phyloP scores from a whole-genome alignment of 2,888 invertebrate genomes.

The Hirtodrosophila cameraria region DNA sequence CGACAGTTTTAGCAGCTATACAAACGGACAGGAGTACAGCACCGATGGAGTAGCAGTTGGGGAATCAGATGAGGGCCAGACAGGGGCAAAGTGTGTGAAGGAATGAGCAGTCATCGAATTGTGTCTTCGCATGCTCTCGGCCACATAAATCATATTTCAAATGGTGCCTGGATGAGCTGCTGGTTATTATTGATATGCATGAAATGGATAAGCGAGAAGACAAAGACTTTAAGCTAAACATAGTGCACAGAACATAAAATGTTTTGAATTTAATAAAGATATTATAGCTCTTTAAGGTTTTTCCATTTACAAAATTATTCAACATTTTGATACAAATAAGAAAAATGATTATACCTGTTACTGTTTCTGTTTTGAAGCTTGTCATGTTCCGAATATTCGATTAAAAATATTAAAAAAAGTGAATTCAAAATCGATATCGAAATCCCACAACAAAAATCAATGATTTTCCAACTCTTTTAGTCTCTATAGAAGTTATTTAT shows the following conservation, averaged over 20 bases:
- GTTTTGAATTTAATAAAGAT: too few relatives aligned
- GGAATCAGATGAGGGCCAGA: not conserved
- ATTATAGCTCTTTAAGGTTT: too few relatives aligned
- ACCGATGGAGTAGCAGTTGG: not conserved
- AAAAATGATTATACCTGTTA: too few relatives aligned
- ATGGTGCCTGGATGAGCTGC: constrained; percentile 58
- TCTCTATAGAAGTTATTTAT: too few relatives aligned
- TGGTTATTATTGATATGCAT: constrained; percentile 54
- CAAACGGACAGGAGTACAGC: not conserved
- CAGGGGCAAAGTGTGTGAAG: not conserved
- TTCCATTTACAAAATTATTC: too few relatives aligned
- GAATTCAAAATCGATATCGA: too few relatives aligned
- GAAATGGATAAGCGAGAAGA: constrained; percentile 48
- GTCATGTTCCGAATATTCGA: too few relatives aligned
- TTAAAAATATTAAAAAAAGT: too few relatives aligned
- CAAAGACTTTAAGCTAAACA: constrained; percentile 43
- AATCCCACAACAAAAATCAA: too few relatives aligned
- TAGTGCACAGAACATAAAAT: constrained; percentile 9
- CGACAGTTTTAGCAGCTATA: constrained; percentile 75
- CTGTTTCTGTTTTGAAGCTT: too few relatives aligned
- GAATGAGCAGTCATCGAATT: constrained; percentile 21
- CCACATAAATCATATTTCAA: constrained; percentile 75
- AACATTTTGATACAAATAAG: too few relatives aligned
- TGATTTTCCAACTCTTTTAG: too few relatives aligned
- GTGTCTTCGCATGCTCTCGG: constrained; percentile 49